Conservation (phyloP, 2,113 vertebrate species). For the Poeciliopsis retropinna region DNA sequence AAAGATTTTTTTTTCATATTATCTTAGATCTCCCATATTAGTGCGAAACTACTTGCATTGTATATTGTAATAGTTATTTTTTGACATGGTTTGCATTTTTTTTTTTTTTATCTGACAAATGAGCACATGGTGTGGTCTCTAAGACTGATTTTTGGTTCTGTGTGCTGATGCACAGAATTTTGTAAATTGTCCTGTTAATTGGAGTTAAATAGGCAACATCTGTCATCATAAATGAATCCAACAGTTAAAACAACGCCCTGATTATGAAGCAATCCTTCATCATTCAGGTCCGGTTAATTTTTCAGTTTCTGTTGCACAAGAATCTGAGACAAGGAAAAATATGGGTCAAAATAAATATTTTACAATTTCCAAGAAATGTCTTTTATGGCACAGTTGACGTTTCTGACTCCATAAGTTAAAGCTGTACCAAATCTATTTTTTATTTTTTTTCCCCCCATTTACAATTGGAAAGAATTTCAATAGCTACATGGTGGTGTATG, state of each 20-base stretch:
- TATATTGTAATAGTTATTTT: constrained; percentile 5
- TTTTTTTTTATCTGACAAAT: not conserved
- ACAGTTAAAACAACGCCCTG: too few relatives aligned
- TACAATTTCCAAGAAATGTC: too few relatives aligned
- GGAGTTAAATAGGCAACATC: not conserved
- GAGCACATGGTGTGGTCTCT: not conserved
- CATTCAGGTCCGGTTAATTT: too few relatives aligned
- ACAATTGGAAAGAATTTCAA: not conserved
- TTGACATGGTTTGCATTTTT: not conserved
- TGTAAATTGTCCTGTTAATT: not conserved
- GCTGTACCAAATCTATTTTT: too few relatives aligned
- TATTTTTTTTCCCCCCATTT: too few relatives aligned
- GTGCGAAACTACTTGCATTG: not conserved
- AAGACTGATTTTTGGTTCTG: not conserved
- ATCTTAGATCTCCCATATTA: not conserved
- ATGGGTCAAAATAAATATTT: not conserved
- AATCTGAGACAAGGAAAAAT: too few relatives aligned
- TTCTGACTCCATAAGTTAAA: not conserved
- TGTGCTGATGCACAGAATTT: not conserved
- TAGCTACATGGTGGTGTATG: not conserved
- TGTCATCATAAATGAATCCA: too few relatives aligned
- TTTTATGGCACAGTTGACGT: too few relatives aligned
- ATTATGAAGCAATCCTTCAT: too few relatives aligned
- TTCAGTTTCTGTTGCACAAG: too few relatives aligned
- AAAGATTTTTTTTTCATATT: constrained; percentile 1